Evolutionary conservation across 2,113 vertebrate species (phyloP).

Genomic region (Trinectes maculatus): DNA sequence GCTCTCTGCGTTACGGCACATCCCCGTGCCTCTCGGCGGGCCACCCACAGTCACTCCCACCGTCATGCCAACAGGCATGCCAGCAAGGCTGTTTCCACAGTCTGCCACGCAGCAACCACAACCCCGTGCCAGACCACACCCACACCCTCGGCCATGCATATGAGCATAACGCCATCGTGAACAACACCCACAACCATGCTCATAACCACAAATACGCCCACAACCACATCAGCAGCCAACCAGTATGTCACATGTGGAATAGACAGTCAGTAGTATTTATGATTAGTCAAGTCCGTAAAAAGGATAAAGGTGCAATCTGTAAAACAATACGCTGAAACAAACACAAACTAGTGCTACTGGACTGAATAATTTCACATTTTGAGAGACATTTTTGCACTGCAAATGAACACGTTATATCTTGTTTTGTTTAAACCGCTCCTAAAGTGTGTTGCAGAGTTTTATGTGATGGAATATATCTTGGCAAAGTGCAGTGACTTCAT

Average conservation of each 20-base stretch:
- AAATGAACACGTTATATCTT: no score
- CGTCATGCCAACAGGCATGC: conserved; percentile 59
- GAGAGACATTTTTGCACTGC: no score
- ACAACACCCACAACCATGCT: conserved; percentile 60
- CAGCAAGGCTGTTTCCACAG: conserved; percentile 69
- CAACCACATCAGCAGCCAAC: conserved; percentile 62
- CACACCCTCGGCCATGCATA: conserved; percentile 48
- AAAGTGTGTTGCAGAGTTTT: no score
- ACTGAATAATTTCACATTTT: conserved; percentile 2
- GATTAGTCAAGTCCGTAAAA: neutral
- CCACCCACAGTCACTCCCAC: conserved; percentile 48
- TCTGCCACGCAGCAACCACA: conserved; percentile 56
- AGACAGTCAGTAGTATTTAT: neutral
- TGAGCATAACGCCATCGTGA: conserved; percentile 61
- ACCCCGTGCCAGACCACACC: conserved; percentile 49
- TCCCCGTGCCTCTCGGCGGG: conserved; percentile 49
- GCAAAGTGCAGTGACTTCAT: no score
- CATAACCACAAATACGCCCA: conserved; percentile 60
- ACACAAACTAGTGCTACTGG: neutral
- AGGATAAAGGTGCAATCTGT: conserved; percentile 67
- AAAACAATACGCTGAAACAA: conserved; percentile 4
- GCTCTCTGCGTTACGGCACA: conserved; percentile 67
- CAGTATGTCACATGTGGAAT: conserved; percentile 70
- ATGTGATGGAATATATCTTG: neutral
- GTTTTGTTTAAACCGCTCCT: no score